Conservation (phyloP, 23 tunicate species). For the Oikopleura dioica region DNA sequence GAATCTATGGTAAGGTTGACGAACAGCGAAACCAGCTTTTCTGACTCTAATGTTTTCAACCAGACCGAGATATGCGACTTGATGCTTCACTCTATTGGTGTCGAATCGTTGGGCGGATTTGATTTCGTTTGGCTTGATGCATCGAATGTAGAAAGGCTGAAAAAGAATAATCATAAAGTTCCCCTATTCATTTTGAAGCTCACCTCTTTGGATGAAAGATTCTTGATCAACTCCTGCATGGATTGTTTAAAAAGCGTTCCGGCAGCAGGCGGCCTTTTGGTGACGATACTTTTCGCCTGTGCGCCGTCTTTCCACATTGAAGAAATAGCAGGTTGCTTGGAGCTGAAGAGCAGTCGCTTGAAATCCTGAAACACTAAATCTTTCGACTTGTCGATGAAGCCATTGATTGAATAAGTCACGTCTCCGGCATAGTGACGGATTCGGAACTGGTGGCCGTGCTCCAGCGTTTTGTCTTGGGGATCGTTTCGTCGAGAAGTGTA, state of each 20-base stretch:
- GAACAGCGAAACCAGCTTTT: slow-evolving; percentile 79
- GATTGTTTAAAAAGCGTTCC: slow-evolving; percentile 84
- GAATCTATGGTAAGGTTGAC: slow-evolving; percentile 72
- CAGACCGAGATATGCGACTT: slow-evolving; percentile 57
- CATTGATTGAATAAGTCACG: slow-evolving; percentile 53
- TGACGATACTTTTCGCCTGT: slow-evolving; percentile 52
- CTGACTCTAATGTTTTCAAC: slow-evolving; percentile 79
- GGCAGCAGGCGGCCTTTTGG: slow-evolving; percentile 79
- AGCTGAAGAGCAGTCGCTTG: slow-evolving; percentile 55
- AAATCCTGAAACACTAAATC: slow-evolving; percentile 77
- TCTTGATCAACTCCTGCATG: slow-evolving; percentile 59
- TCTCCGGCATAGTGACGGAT: slow-evolving; percentile 58
- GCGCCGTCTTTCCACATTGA: slow-evolving; percentile 96
- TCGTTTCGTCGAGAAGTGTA: slow-evolving; percentile 27
- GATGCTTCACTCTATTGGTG: slow-evolving; percentile 50
- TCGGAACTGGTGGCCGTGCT: slow-evolving; percentile 46
- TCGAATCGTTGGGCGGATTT: slow-evolving; percentile 77
- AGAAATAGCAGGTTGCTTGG: slow-evolving; percentile 32
- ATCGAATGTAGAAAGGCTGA: slow-evolving; percentile 72
- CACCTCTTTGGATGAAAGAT: slow-evolving; percentile 37
- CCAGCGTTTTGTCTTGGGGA: slow-evolving; percentile 45
- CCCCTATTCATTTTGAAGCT: not conserved
- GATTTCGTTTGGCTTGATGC: slow-evolving; percentile 90
- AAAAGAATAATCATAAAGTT: not conserved
- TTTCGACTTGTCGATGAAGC: slow-evolving; percentile 66